Percentiles rank a stretch among this genome's conserved stretches.
Conservation (phyloP, 2,797 vertebrate species). For the Semaprochilodus insignis region DNA sequence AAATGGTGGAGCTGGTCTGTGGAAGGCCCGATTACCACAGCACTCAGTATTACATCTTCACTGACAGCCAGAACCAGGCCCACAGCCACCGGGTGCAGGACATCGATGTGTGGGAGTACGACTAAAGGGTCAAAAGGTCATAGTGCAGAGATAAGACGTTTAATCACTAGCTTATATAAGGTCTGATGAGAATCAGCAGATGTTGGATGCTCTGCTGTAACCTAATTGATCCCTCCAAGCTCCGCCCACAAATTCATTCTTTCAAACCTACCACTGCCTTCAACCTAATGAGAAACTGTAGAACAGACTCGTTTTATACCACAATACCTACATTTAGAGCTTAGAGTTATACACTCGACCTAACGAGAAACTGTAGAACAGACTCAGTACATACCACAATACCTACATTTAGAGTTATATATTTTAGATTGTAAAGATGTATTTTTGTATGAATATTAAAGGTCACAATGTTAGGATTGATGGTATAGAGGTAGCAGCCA, state of each 20-base stretch:
- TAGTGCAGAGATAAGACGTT: neutral
- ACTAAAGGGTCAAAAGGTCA: conserved; percentile 9
- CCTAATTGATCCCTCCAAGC: neutral
- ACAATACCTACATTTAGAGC: too few species aligned
- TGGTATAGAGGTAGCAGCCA: too few species aligned
- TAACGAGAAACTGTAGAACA: too few species aligned
- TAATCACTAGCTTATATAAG: neutral
- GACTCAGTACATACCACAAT: too few species aligned
- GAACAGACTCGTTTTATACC: too few species aligned
- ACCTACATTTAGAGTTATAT: too few species aligned
- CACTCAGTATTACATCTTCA: conserved; percentile 51
- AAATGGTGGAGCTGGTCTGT: conserved; percentile 56
- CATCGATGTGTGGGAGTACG: conserved; percentile 48
- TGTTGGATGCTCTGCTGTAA: neutral
- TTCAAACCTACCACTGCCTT: too few species aligned
- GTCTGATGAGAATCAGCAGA: neutral
- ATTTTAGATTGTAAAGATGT: too few species aligned
- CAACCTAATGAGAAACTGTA: neutral
- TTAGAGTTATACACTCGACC: too few species aligned
- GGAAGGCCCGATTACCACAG: conserved; percentile 33
- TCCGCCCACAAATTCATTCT: neutral
- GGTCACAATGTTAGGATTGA: too few species aligned
- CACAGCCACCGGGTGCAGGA: conserved; percentile 45
- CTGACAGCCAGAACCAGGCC: conserved; percentile 42
- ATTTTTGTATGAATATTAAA: too few species aligned